phyloP scores from a whole-genome alignment of 2,888 invertebrate species.

The Drosophila melanosoma region DNA sequence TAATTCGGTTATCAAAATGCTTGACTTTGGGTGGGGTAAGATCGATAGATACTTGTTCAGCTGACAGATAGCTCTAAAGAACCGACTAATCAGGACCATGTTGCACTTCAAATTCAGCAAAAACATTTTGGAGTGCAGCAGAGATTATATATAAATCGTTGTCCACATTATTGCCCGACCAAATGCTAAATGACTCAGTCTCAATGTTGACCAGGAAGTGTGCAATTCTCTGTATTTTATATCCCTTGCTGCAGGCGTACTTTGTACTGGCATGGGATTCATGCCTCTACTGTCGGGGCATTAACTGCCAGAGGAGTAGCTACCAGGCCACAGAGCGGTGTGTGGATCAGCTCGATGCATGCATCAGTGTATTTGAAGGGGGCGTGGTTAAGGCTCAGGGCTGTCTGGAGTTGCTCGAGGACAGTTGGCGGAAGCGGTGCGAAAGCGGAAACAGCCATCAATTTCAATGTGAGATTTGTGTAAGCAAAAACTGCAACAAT shows the following conservation, averaged over 20 bases:
- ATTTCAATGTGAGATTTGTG: constrained; percentile 54
- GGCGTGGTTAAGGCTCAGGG: constrained; percentile 69
- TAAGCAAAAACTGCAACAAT: constrained; percentile 65
- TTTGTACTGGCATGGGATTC: constrained; percentile 49
- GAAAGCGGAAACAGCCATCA: not conserved
- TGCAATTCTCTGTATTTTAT: constrained; percentile 23
- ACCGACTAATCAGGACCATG: constrained; percentile 26
- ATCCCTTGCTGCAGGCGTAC: constrained; percentile 27
- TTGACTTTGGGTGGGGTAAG: constrained; percentile 34
- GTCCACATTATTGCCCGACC: constrained; percentile 4
- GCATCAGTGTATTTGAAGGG: constrained; percentile 71
- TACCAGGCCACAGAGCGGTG: constrained; percentile 63
- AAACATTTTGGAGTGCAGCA: constrained; percentile 23
- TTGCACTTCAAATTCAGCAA: constrained; percentile 30
- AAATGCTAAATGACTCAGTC: constrained; percentile 47
- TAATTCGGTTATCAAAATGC: constrained; percentile 42
- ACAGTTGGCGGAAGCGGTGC: constrained; percentile 42
- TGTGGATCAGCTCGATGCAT: constrained; percentile 67
- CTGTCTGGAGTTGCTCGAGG: constrained; percentile 54
- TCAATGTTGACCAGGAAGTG: constrained; percentile 53
- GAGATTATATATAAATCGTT: constrained; percentile 69
- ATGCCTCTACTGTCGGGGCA: constrained; percentile 71
- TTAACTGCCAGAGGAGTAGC: constrained; percentile 67
- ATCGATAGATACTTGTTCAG: constrained; percentile 20
- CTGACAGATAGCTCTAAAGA: not conserved